Conservation (phyloP, 2,113 vertebrate species). For the Oncorhynchus tshawytscha region DNA sequence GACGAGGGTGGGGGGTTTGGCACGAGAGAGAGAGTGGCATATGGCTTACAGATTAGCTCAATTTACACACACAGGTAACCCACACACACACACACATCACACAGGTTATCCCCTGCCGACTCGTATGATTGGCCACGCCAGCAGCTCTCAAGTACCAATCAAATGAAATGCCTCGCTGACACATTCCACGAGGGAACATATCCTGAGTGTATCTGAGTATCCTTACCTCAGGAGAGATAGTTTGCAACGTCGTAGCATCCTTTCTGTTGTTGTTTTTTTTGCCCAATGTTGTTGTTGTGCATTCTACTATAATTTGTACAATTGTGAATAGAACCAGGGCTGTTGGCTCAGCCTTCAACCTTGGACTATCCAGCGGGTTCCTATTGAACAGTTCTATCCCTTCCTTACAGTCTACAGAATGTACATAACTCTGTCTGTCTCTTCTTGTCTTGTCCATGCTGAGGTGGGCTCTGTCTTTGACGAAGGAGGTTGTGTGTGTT, state of each 20-base stretch:
- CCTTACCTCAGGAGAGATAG: slow-evolving; percentile 35
- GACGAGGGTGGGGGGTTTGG: slow-evolving; percentile 22
- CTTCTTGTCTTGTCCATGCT: no score
- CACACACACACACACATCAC: slow-evolving; percentile 42
- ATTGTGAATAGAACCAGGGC: no score
- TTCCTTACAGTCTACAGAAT: no score
- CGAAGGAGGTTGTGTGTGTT: no score
- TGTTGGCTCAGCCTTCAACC: no score
- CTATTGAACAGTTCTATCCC: no score
- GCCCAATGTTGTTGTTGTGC: no score
- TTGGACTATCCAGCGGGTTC: no score
- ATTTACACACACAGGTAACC: slow-evolving; percentile 54
- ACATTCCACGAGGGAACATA: slow-evolving; percentile 30
- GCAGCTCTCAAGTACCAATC: slow-evolving; percentile 40
- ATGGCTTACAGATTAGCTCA: slow-evolving; percentile 71
- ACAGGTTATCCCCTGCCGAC: slow-evolving; percentile 42
- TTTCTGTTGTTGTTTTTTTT: neutral
- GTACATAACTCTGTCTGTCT: no score
- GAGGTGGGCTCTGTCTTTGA: no score
- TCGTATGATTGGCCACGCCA: slow-evolving; percentile 30
- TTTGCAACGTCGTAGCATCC: slow-evolving; percentile 44
- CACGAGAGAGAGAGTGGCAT: slow-evolving; percentile 62
- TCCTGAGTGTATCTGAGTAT: slow-evolving; percentile 29
- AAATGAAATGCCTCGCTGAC: slow-evolving; percentile 52
- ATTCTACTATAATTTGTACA: no score